A percentile compares a stretch with the other conserved stretches of the same genome.
phyloP scores from a whole-genome alignment of 2,797 vertebrate genomes.

The Chelmon rostratus region DNA sequence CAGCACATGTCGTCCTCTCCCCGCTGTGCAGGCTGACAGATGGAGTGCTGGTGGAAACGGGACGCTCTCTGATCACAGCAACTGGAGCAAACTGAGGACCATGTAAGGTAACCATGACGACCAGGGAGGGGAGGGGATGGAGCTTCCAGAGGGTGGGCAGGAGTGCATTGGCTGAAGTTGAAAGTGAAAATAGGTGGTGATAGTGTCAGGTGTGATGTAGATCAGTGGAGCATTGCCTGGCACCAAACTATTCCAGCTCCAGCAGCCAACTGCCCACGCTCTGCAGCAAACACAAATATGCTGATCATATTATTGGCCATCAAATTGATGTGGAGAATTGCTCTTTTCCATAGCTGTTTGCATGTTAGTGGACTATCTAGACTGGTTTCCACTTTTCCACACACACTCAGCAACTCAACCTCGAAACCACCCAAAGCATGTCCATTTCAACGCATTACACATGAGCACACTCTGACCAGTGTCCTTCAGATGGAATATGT shows the following conservation, averaged over 20 bases:
- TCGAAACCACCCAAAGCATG: neutral
- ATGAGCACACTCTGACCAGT: neutral
- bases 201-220: slow-evolving; percentile 4
- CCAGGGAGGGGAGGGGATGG: neutral
- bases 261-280: neutral
- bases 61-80: slow-evolving; percentile 30
- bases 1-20: slow-evolving; percentile 4
- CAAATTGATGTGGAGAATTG: neutral
- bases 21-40: slow-evolving; percentile 23
- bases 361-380: neutral
- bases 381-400: neutral
- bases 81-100: slow-evolving; percentile 6
- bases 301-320: neutral
- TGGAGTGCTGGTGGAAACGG: slow-evolving; percentile 1
- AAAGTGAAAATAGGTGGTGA: slow-evolving; percentile 18
- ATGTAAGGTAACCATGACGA: slow-evolving; percentile 17
- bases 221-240: neutral
- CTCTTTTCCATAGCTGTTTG: neutral
- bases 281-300: neutral
- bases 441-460: neutral
- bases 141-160: neutral
- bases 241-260: neutral
- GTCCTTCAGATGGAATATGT: neutral
- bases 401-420: neutral
- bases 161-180: neutral